Base-by-base conservation (phyloP, 2,888 invertebrate genomes). In the Ormyrus labotus region DNA sequence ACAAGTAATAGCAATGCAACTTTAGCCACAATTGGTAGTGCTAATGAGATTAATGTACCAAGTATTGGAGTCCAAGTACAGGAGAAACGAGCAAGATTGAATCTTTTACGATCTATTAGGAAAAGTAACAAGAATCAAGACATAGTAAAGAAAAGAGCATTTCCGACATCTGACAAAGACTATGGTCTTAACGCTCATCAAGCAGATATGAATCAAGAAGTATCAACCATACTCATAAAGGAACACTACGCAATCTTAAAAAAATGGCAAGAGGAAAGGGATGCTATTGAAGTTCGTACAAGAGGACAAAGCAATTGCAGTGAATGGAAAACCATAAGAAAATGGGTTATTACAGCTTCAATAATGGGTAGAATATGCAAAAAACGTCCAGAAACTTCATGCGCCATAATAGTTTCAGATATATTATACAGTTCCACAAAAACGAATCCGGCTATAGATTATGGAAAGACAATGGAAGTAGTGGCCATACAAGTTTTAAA, bases 311-410 rank as follows among this genome's bases (percentile, higher is more conserved):
- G 60, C 7, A 13, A 19, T 13, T 60, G 61, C 10, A 19, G n/a
- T 8, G 48, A 71, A 60, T 71, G 71, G 60, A 13, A 13, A 13
- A 13, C 19, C 3, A 60, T 7, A 34, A 19, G 71, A 45, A 70
- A 70, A 58, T n/a, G 34, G 45, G 6, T 70, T 7, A 45, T 70
- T n/a, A 70, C 70, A 7, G 71, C 60, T 10, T 60, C 70, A 4
- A 48, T 9, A n/a, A 58, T 70, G 45, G 58, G 70, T 11, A 45
- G 8, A n/a, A 58, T 48, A 57, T 7, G 11, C 9, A 70, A 58
- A 6, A 45, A 51, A 71, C 34, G 3, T 13, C 2, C 2, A 2
- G 0, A n/a, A 1, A 13, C 60, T 13, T 60, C 60, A 60, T 13
- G 2, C n/a, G 2, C 10, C 2, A 4, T 0, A 60, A 11, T 60